These are phyloP conservation scores for Xiphophorus birchmanni DNA, from an alignment of 2,797 vertebrate species.

Conservation along the genomic window DNA sequence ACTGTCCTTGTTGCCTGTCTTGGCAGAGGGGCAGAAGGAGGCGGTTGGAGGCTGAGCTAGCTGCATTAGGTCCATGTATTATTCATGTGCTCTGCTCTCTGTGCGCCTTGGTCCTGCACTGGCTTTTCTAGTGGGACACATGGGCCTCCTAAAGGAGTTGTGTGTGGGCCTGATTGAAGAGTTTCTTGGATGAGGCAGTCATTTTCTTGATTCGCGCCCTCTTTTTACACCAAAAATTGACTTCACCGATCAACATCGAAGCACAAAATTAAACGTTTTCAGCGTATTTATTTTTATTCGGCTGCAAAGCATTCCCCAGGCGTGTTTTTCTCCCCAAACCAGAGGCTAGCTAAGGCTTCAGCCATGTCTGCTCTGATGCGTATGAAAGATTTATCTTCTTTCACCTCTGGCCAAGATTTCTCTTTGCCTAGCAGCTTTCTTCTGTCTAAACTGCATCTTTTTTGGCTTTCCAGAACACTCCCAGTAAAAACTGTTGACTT, in stretches of 20 bases:
- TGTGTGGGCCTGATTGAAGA: constrained; percentile 47
- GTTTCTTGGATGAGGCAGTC: constrained; percentile 53
- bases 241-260: constrained; percentile 52
- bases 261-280: constrained; percentile 52
- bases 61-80: constrained; percentile 83
- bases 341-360: constrained; percentile 49
- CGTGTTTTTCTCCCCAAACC: constrained; percentile 44
- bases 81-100: constrained; percentile 80
- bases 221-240: constrained; percentile 36
- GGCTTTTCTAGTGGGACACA: constrained; percentile 48
- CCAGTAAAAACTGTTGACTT: constrained; percentile 64
- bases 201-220: constrained; percentile 43
- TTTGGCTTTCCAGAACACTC: constrained; percentile 58
- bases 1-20: constrained; percentile 53
- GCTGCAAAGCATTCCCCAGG: constrained; percentile 20
- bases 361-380: constrained; percentile 55
- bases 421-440: constrained; percentile 56
- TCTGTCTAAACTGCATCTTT: constrained; percentile 55
- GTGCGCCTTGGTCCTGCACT: constrained; percentile 67
- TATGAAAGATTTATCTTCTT: constrained; percentile 56
- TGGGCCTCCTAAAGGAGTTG: constrained; percentile 49
- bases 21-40: constrained; percentile 67
- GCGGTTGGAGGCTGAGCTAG: constrained; percentile 62
- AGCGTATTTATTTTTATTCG: constrained; percentile 37
- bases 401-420: constrained; percentile 57